Conservation (phyloP, 2,113 vertebrate species). For the Pogona vitticeps region DNA sequence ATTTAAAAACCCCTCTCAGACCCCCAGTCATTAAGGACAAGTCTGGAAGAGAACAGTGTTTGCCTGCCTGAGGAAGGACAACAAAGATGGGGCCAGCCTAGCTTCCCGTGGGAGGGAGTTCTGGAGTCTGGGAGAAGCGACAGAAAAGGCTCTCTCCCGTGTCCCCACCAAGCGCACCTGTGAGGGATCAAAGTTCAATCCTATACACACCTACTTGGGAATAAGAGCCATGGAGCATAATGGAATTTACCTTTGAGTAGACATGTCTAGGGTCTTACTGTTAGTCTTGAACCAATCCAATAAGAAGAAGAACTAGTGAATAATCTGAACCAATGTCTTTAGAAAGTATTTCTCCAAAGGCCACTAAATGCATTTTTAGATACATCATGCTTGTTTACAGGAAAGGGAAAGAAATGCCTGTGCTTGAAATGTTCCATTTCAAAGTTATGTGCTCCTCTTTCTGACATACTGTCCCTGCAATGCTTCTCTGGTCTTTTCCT, state of each 20-base stretch:
- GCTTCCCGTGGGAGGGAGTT: too few relatives aligned
- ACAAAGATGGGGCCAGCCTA: too few relatives aligned
- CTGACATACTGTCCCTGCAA: fast-evolving
- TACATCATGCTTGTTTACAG: not conserved
- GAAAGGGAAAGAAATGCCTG: not conserved
- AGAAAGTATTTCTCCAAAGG: not conserved
- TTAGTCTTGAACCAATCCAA: not conserved
- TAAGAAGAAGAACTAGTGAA: not conserved
- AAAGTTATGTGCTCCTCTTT: fast-evolving
- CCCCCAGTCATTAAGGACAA: too few relatives aligned
- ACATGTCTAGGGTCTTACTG: not conserved
- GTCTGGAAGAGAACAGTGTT: too few relatives aligned
- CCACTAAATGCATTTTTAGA: too few relatives aligned
- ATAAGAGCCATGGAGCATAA: not conserved
- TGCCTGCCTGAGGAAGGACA: too few relatives aligned
- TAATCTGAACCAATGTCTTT: not conserved
- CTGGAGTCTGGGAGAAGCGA: not conserved
- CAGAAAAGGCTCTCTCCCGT: too few relatives aligned
- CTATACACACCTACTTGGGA: not conserved
- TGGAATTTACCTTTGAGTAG: not conserved
- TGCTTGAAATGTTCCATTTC: not conserved
- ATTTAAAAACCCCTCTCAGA: too few relatives aligned
- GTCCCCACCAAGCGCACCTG: too few relatives aligned
- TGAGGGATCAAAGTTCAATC: not conserved
- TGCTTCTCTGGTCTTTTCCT: not conserved